Evolutionary conservation across 2,888 invertebrate species (phyloP), one percentile per base, ranked within the genome.

Genomic region (Crematogaster levior): DNA sequence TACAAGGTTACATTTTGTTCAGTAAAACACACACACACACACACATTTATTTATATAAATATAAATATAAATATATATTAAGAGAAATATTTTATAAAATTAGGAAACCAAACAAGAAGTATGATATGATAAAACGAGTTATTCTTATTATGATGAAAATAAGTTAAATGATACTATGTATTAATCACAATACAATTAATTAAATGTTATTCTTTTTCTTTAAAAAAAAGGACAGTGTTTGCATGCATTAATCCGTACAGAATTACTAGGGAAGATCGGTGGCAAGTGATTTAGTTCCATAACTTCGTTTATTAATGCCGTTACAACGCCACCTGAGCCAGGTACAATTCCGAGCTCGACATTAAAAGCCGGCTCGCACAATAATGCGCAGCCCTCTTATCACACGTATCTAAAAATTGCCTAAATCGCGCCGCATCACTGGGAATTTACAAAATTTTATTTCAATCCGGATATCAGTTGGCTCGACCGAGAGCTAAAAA

Each of bases 281-380:
- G 37, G 61, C 21, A 24, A 30, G 18, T 37, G n/a, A 27, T 63
- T 24, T 48, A 72, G 37, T 80, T 86, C 86, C 65, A 61, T 82
- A 87, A 86, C 74, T 90, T 85, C 81, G 83, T 93, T 92, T 93
- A 92, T 93, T 92, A 90, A 92, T 92, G 89, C 89, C 89, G 85
- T 91, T 91, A 88, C 80, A 91, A 90, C 90, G 91, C 89, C 87
- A 88, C 89, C 86, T 85, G 91, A 93, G 92, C 91, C 91, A 93
- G 90, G 90, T 92, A 93, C 92, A 91, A 89, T 91, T 91, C 89
- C 89, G 89, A 90, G 90, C 88, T 90, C 89, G 89, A 91, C 89
- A 91, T 88, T 88, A 85, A 91, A 92, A 92, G 90, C 91, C 90
- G 90, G 86, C 90, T 86, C 86, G 60, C 85, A 81, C 77, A 82